These are phyloP conservation scores for Crocodylus rhombifer DNA, from an alignment of 2,797 vertebrate species.

Conservation along the genomic window DNA sequence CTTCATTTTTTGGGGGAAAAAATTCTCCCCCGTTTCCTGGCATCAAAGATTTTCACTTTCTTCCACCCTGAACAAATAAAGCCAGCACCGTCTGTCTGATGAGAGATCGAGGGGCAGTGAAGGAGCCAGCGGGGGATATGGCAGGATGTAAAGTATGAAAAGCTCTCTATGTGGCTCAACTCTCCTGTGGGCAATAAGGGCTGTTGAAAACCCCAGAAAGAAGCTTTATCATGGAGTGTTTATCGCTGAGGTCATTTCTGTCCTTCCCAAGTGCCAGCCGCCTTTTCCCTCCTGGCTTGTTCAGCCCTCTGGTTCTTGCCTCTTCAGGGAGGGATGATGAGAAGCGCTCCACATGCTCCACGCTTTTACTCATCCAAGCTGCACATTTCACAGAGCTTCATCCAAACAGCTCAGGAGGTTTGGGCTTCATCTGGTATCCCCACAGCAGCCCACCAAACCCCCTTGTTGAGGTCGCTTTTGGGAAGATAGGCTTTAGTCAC, in stretches of 20 bases:
- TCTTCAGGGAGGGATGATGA: neutral
- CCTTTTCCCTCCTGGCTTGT: neutral
- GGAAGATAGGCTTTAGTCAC: accelerated
- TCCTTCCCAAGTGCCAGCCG: neutral
- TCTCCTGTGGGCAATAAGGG: conserved; percentile 19
- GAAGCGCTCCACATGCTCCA: too few species aligned
- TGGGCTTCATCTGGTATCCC: accelerated
- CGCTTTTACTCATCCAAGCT: neutral
- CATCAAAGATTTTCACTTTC: conserved; percentile 42
- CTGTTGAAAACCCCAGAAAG: conserved; percentile 31
- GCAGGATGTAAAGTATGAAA: conserved; percentile 1
- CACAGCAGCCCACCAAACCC: neutral
- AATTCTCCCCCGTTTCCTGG: neutral
- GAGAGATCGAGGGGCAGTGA: conserved; percentile 11
- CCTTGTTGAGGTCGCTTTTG: accelerated
- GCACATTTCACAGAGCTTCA: neutral
- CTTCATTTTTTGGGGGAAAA: conserved; percentile 11
- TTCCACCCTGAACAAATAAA: conserved; percentile 12
- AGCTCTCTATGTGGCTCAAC: neutral
- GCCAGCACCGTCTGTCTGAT: neutral
- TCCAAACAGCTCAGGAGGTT: accelerated
- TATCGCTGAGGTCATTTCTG: conserved; percentile 41
- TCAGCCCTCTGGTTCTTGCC: accelerated
- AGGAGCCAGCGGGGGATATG: neutral
- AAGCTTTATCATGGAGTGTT: neutral